phyloP scores from a whole-genome alignment of 2,113 vertebrate species.

The Cettia cetti region DNA sequence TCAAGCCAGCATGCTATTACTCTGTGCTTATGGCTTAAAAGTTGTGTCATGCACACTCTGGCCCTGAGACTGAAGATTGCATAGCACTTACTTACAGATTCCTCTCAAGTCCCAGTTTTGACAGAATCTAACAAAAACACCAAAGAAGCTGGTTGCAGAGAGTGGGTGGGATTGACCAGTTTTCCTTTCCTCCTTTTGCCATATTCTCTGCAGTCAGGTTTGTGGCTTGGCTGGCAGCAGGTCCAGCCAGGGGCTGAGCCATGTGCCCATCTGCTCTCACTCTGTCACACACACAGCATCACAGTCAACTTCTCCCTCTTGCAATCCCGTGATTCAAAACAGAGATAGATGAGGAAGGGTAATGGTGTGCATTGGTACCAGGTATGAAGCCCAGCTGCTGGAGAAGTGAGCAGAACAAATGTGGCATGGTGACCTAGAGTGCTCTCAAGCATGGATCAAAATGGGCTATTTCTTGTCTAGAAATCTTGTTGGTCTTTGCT shows the following conservation, averaged over 20 bases:
- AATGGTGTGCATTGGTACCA: not conserved
- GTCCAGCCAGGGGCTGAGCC: not conserved
- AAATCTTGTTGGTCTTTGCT: not conserved
- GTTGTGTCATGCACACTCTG: not conserved
- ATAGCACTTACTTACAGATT: not conserved
- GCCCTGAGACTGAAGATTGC: not conserved
- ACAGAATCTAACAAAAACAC: not conserved
- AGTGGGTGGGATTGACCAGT: not conserved
- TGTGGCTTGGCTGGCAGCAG: not conserved
- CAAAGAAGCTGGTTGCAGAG: not conserved
- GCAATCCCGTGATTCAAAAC: not conserved
- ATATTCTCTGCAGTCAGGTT: not conserved
- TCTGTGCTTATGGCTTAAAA: not conserved
- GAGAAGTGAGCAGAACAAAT: not conserved
- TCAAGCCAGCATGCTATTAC: not conserved
- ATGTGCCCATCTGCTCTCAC: not conserved
- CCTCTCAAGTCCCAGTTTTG: not conserved
- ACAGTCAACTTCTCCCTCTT: not conserved
- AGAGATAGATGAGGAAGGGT: not conserved
- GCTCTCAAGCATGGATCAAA: not conserved
- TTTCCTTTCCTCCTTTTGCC: not conserved
- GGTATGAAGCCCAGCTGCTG: not conserved
- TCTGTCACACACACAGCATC: not conserved
- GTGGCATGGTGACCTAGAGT: not conserved
- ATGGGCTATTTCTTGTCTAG: not conserved